Percentiles rank a stretch among this genome's conserved stretches.
Conservation (phyloP, 2,113 vertebrate genomes). For the Anser brachyrhynchus region DNA sequence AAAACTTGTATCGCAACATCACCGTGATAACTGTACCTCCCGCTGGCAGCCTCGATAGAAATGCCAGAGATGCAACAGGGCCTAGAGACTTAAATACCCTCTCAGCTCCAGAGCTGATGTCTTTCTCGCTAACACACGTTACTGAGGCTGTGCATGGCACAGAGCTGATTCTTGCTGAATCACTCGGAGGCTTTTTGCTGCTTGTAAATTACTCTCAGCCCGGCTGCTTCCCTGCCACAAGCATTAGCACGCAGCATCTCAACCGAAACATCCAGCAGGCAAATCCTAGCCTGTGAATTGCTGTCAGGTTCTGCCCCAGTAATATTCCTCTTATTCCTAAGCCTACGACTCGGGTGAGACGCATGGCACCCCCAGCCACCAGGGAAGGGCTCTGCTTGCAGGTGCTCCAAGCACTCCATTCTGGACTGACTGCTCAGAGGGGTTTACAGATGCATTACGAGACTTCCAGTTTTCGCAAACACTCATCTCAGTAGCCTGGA, state of each 20-base stretch:
- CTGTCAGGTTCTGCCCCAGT: background rate
- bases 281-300: background rate
- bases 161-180: conserved; percentile 15
- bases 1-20: accelerated
- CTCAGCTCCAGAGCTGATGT: background rate
- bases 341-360: accelerated
- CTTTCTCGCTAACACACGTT: accelerated
- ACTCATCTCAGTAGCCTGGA: accelerated
- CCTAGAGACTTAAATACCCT: background rate
- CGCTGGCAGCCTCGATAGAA: accelerated
- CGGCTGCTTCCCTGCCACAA: background rate
- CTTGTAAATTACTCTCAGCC: background rate
- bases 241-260: background rate
- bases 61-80: background rate
- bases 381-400: background rate
- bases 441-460: accelerated
- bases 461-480: background rate
- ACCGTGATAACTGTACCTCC: accelerated
- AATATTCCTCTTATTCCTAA: background rate
- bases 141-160: accelerated
- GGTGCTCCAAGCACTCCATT: accelerated
- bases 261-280: background rate
- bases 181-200: background rate
- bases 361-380: background rate
- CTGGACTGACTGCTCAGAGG: background rate